Evolutionary conservation across 2,797 vertebrate genomes (phyloP).

Genomic region (Coranthus polyacanthus): DNA sequence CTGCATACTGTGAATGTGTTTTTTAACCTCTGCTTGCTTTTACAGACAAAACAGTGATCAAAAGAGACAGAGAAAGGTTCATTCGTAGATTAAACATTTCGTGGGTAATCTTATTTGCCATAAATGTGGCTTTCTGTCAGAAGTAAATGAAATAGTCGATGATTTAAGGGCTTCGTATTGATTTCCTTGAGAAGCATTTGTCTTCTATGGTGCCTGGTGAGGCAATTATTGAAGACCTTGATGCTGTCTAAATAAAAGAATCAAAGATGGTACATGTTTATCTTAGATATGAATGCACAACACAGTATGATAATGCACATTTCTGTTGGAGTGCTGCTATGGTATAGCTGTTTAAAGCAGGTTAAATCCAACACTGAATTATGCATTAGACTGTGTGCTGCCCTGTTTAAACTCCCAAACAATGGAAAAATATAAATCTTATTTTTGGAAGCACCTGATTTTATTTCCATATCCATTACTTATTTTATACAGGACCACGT

Average conservation of each 20-base stretch:
- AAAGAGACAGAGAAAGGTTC: too few relatives aligned
- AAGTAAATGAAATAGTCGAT: neutral
- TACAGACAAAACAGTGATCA: too few relatives aligned
- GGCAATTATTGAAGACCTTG: neutral
- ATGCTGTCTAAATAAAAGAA: too few relatives aligned
- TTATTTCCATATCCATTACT: neutral
- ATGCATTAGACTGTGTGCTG: neutral
- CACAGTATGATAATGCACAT: neutral
- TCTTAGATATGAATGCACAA: neutral
- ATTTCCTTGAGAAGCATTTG: too few relatives aligned
- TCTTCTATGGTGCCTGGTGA: too few relatives aligned
- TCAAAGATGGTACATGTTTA: neutral
- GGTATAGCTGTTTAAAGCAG: neutral
- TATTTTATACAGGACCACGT: neutral
- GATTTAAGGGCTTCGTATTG: too few relatives aligned
- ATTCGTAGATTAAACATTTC: too few relatives aligned
- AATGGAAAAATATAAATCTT: neutral
- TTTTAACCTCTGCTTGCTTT: too few relatives aligned
- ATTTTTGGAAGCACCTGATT: neutral
- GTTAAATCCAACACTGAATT: neutral
- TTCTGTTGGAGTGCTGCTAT: neutral
- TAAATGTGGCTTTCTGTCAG: constrained; percentile 4
- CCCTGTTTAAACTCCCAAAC: neutral
- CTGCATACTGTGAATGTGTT: too few relatives aligned
- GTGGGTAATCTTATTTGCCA: neutral